These are phyloP conservation scores for Salmo trutta DNA, from an alignment of 2,797 vertebrate genomes.

Conservation along the genomic window DNA sequence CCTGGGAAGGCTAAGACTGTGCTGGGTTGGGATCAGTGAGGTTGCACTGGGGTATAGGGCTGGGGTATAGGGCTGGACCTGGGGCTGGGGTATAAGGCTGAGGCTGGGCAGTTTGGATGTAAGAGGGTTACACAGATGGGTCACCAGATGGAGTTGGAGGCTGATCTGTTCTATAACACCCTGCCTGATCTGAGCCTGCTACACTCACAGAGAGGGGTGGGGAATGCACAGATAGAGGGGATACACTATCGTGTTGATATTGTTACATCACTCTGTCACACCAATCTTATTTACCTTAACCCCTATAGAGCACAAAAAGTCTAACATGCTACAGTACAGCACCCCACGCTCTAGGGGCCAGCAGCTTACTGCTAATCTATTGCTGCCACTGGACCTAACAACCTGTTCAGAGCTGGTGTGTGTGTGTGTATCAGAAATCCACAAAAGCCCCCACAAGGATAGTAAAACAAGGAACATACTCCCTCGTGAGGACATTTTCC, in stretches of 20 bases:
- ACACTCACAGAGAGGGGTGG: slow-evolving; percentile 25
- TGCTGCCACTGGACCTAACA: slow-evolving; percentile 11
- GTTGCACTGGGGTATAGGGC: no score
- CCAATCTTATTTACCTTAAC: slow-evolving; percentile 39
- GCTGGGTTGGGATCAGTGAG: not conserved
- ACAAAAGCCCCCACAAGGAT: no score
- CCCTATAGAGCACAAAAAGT: slow-evolving; percentile 24
- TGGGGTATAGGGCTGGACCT: no score
- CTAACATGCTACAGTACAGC: not conserved
- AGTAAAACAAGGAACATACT: no score
- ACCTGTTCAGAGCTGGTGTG: slow-evolving; percentile 6
- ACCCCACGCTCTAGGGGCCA: slow-evolving; percentile 3
- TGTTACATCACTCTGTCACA: slow-evolving; percentile 23
- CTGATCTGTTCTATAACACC: slow-evolving; percentile 72
- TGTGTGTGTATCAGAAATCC: not conserved
- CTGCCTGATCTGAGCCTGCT: slow-evolving; percentile 51
- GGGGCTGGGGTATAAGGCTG: not conserved
- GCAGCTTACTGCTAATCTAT: slow-evolving; percentile 49
- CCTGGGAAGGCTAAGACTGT: slow-evolving; percentile 12
- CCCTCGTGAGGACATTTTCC: no score
- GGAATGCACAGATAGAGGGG: not conserved
- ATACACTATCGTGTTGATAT: slow-evolving; percentile 11
- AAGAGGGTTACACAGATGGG: slow-evolving; percentile 83
- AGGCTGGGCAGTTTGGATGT: slow-evolving; percentile 17
- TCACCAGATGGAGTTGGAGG: slow-evolving; percentile 88